phyloP scores from a whole-genome alignment of 2,888 invertebrate genomes.

The Pollenia angustigena region DNA sequence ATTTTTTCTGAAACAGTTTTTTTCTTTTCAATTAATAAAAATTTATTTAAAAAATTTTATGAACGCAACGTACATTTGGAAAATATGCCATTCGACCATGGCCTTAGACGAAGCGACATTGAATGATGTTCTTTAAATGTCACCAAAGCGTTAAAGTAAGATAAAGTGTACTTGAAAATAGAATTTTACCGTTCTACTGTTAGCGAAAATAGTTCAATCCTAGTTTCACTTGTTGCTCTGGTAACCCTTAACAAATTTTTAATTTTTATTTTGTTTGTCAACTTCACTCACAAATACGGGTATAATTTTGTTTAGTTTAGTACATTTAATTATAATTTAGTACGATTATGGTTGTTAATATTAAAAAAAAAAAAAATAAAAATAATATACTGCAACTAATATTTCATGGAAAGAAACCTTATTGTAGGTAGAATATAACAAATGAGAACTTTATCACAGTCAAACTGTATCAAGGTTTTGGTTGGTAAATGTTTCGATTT shows the following conservation, averaged over 20 bases:
- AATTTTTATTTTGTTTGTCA: slow-evolving; percentile 2
- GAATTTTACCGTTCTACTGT: no score
- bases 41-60: no score
- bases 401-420: slow-evolving; percentile 17
- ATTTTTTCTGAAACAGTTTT: no score
- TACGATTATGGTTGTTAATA: slow-evolving; percentile 40
- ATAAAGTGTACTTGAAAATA: no score
- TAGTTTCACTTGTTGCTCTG: neutral
- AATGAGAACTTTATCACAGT: slow-evolving; percentile 26
- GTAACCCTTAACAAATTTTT: slow-evolving; percentile 1
- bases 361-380: neutral
- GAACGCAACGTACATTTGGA: no score
- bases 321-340: slow-evolving; percentile 59
- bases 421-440: slow-evolving; percentile 20
- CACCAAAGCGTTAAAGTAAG: no score
- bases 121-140: no score
- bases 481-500: neutral
- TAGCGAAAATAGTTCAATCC: no score
- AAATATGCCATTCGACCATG: no score
- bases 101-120: no score
- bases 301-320: slow-evolving; percentile 9
- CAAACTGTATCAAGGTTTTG: slow-evolving; percentile 68
- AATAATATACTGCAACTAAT: slow-evolving; percentile 3
- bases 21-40: no score
- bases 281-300: neutral